Evolutionary conservation across 2,797 vertebrate genomes (phyloP).

Genomic region (Phoxinus dragarum): DNA sequence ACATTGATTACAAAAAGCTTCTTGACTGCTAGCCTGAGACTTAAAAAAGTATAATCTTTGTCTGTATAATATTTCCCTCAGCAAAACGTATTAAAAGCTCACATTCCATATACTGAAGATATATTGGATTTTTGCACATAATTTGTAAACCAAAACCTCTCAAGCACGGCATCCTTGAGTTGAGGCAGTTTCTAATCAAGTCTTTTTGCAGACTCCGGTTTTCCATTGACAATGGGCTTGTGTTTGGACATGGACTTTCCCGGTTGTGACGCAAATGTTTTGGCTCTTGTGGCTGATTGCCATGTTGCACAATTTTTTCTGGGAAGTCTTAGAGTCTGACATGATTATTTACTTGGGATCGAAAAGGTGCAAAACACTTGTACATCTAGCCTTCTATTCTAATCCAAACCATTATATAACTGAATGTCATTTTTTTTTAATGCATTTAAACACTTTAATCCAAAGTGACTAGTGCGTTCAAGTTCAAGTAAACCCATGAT

Average conservation of each 20-base stretch:
- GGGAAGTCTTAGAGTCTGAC: not conserved
- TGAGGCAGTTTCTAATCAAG: not conserved
- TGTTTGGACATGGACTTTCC: not conserved
- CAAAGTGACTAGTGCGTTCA: not conserved
- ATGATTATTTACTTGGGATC: not conserved
- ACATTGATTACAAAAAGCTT: not conserved
- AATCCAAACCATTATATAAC: not conserved
- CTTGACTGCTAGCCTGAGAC: not conserved
- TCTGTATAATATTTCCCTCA: not conserved
- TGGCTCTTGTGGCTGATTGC: not conserved
- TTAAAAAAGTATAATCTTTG: not conserved
- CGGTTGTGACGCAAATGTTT: not conserved
- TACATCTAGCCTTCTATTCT: no score
- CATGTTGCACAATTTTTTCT: not conserved
- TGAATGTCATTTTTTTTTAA: not conserved
- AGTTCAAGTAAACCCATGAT: no score
- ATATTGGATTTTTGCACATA: not conserved
- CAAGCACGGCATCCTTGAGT: not conserved
- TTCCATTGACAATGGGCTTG: not conserved
- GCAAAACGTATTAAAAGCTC: not conserved
- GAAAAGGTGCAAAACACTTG: not conserved
- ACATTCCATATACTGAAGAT: not conserved
- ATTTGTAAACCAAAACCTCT: not conserved
- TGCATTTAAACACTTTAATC: not conserved
- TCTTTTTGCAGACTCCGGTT: not conserved